Percentiles rank a stretch among this genome's conserved stretches.
phyloP scores from a whole-genome alignment of 2,113 vertebrate genomes.

The Hippolais icterina region DNA sequence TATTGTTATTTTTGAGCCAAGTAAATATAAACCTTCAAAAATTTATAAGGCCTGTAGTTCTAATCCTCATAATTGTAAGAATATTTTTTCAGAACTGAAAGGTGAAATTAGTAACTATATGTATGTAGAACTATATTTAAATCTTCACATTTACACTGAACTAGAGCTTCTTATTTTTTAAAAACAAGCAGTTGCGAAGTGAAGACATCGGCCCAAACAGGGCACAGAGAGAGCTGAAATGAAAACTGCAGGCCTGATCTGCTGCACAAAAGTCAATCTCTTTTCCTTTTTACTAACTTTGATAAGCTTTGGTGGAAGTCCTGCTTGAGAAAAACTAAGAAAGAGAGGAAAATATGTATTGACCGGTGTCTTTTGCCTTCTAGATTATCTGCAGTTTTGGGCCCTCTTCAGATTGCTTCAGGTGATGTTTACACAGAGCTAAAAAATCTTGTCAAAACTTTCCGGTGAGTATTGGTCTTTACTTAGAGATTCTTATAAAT shows the following conservation, averaged over 20 bases:
- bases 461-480: conserved; percentile 78
- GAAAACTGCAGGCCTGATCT: not conserved
- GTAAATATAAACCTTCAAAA: not conserved
- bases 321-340: not conserved
- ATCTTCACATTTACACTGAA: not conserved
- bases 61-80: not conserved
- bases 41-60: not conserved
- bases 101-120: not conserved
- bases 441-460: conserved; percentile 89
- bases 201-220: not conserved
- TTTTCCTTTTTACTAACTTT: not conserved
- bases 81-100: not conserved
- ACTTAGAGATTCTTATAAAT: not conserved
- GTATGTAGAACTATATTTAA: not conserved
- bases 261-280: not conserved
- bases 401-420: conserved; percentile 81
- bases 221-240: not conserved
- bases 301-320: not conserved
- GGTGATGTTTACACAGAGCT: conserved; percentile 83
- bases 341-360: not conserved
- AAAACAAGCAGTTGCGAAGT: not conserved
- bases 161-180: not conserved
- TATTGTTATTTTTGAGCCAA: not conserved
- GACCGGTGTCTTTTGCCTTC: conserved; percentile 23
- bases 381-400: conserved; percentile 84